These are phyloP conservation scores for Lineus longissimus DNA, from an alignment of 1,140 invertebrate species.

Conservation along the genomic window DNA sequence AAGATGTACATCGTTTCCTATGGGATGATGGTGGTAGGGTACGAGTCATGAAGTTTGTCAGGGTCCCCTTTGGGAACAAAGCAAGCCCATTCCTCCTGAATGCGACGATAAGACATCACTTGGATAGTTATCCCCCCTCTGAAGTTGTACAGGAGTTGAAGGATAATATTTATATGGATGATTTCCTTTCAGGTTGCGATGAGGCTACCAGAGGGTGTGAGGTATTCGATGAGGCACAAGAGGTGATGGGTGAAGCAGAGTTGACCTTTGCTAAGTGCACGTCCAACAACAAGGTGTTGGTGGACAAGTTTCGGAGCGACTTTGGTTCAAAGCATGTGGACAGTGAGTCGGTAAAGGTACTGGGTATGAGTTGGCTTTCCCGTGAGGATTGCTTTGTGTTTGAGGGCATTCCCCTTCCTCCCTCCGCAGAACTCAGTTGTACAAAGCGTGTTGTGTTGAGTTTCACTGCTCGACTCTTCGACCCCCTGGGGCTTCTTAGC, in stretches of 20 bases:
- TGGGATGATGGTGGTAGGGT: background rate
- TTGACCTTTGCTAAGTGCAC: background rate
- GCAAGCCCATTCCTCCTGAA: constrained; percentile 14
- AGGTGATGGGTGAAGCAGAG: background rate
- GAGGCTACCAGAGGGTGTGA: constrained; percentile 35
- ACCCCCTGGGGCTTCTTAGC: background rate
- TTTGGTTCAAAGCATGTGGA: background rate
- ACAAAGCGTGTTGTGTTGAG: constrained; percentile 4
- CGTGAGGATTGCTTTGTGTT: background rate
- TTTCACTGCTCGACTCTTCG: background rate
- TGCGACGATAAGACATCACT: constrained; percentile 12
- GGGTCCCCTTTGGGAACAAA: constrained; percentile 15
- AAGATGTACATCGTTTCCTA: constrained; percentile 10
- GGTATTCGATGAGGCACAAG: constrained; percentile 17
- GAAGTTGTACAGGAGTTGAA: constrained; percentile 28
- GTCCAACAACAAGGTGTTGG: background rate
- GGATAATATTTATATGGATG: constrained; percentile 55
- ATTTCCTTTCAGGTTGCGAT: constrained; percentile 46
- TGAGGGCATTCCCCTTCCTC: background rate
- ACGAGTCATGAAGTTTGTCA: background rate
- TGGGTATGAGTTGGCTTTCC: background rate
- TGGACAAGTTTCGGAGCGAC: background rate
- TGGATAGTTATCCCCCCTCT: constrained; percentile 33
- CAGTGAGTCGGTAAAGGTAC: background rate
- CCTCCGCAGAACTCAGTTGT: background rate